Base-by-base conservation (phyloP, 2,888 invertebrate species). In the Tetrapedia diversipes region DNA sequence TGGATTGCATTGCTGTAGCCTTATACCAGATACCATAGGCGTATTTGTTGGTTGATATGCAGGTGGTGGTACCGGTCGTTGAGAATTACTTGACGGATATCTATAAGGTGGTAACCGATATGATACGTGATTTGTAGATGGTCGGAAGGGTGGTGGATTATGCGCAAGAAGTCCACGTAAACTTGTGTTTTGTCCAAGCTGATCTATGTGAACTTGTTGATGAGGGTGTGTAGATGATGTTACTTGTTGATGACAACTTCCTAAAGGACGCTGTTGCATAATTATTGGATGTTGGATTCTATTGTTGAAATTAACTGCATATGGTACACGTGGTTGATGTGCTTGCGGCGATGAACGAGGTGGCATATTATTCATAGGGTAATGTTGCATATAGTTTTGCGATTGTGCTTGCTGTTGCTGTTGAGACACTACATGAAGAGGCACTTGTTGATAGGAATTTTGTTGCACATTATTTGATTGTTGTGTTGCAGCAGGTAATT, bases 221-320 rank as follows among this genome's bases (percentile, higher is more conserved):
- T 94, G 94, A 19, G 94, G 94, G 92, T 95, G 95, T 14, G 94
- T 94, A 0, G 94, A 94, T 4, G 94, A 94, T 6, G 94, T 93
- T 24, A 94, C 93, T 92, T 93, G 90, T 79, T 92, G 92, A 76
- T 91, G 92, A 68, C 89, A 90, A 64, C 81, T 85, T 10, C 88
- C 89, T 16, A 87, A 80, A 14, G 89, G 88, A 16, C 90, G 89
- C 76, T 90, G 91, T 39, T 88, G 86, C 85, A 91, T 88, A 80
- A 90, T 86, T 41, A 89, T 82, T 8, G 87, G 86, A 60, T 89
- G 89, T 49, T 89, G 91, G 70, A 90, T 66, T 79, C 88, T 90
- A 45, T 84, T 92, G 86, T 88, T 92, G 85, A 78, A 92, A 81
- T 80, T 92, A 43, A 87, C 84, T 37, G 84, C 85, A 68, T 89